Evolutionary conservation across 2,888 invertebrate species (phyloP), one percentile per base, ranked within the genome.

Genomic region (Orchesella flavescens): DNA sequence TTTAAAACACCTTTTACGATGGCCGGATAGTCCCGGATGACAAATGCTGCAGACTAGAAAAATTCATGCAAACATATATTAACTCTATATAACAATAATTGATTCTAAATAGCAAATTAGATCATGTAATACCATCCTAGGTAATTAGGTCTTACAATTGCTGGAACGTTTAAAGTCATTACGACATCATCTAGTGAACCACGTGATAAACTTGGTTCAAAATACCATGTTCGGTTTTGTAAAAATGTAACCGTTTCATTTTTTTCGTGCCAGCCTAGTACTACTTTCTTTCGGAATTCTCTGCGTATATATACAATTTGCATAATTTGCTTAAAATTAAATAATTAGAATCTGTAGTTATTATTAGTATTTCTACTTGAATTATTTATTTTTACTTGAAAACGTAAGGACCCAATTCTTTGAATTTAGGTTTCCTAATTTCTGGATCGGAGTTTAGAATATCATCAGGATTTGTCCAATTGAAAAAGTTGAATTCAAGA

Each of bases 171-270:
- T 71, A 96, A 90, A 84, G 93, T 94, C 10, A 94, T 94, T 73
- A 97, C 91, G 89, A 94, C 94, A 0, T 91, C 91, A 66, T 92
- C 90, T 4, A 96, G 91, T 21, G 91, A 91, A 5, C 96, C 96
- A 80, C 92, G 93, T 0, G 96, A 95, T 91, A 92, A 90, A 15
- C 93, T 92, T 9, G 93, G 93, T 53, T 92, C 91, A 91, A 94
- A 97, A 88, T 93, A 91, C 94, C 96, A 97, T 43, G 91, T 92
- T 86, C 94, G 92, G 86, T 93, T 92, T 89, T 95, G 95, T 90
- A 93, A 93, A 90, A 94, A 97, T 10, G 94, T 93, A 15, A 97
- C 91, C 0, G 96, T 96, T 61, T 91, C 91, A 90, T 96, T 95
- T 17, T 86, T 53, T 1, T 93, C 91, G 88, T 92, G 92, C 93